These are phyloP conservation scores for Clunio marinus DNA, from an alignment of 2,888 invertebrate species.

Conservation along the genomic window DNA sequence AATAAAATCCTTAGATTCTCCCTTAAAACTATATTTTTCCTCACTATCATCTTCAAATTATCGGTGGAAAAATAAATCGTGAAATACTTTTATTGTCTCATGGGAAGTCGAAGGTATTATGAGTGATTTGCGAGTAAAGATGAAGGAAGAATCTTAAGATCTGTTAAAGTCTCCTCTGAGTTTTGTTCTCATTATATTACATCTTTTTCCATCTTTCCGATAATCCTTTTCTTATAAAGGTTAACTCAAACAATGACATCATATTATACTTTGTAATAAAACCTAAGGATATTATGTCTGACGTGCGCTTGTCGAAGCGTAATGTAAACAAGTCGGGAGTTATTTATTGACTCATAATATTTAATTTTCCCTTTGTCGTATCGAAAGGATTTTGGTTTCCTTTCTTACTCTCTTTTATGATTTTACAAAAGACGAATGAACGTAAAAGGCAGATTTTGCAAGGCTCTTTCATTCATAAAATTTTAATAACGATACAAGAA, in stretches of 20 bases:
- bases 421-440: background rate
- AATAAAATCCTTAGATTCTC: conserved; percentile 4
- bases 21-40: conserved; percentile 18
- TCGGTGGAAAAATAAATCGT: conserved; percentile 7
- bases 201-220: background rate
- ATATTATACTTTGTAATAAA: conserved; percentile 11
- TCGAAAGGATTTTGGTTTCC: background rate
- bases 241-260: conserved; percentile 11
- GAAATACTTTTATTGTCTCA: background rate
- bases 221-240: conserved; percentile 13
- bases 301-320: background rate
- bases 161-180: background rate
- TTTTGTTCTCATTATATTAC: conserved; percentile 1
- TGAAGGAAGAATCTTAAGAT: background rate
- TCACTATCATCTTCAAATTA: background rate
- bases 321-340: background rate
- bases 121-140: conserved; percentile 10
- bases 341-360: conserved; percentile 29
- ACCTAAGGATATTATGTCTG: background rate
- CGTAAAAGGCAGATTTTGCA: background rate
- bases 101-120: conserved; percentile 24
- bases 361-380: conserved; percentile 15
- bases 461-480: conserved; percentile 8
- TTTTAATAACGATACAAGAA: conserved; percentile 16
- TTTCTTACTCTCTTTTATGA: no score